Base-by-base conservation (phyloP, 2,888 invertebrate genomes). In the Pecten maximus region DNA sequence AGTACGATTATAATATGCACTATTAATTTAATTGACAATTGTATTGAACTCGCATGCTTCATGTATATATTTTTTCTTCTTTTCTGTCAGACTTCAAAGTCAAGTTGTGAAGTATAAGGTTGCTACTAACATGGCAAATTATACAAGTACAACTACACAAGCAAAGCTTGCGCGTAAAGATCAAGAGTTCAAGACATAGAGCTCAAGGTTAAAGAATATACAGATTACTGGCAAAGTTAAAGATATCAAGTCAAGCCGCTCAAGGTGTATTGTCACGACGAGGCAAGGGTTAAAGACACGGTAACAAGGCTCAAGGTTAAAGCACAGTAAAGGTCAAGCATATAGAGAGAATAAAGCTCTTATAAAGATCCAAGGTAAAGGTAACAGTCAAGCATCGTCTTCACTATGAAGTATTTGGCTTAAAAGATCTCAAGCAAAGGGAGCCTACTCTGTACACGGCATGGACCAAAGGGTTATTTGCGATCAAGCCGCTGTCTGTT, bases 71-170 rank as follows among this genome's bases (percentile, higher is more conserved):
- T 40, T 54, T 86, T 54, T 44, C 87, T 90, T 90, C 88, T 40
- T 90, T 60, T 90, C 88, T 90, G 60, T 90, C 89, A 90, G 90
- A 88, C 90, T 40, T 28, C 74, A 88, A 88, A 88, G 88, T 88
- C 88, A 50, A 88, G 88, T 88, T 54, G 54, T 35, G 74, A 74
- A 74, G 74, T 74, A 74, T 74, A 74, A 74, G 74, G 74, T 74
- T 74, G 74, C 74, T 74, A 74, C 74, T 74, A 35, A 74, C 74
- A 74, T 74, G 35, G 74, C 74, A 74, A 74, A 74, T 74, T 74
- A 74, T 74, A 74, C 74, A 74, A 74, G 74, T 74, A 74, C 74
- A 74, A 28, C 74, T 74, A 74, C 74, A 23, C 74, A 74, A 74
- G 74, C 48, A 40, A 40, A 48, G 40, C n/a, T 74, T 16, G 6